Percentiles rank a stretch among this genome's conserved stretches.
Conservation (phyloP, 2,113 vertebrate species). For the Percopsis transmontana region DNA sequence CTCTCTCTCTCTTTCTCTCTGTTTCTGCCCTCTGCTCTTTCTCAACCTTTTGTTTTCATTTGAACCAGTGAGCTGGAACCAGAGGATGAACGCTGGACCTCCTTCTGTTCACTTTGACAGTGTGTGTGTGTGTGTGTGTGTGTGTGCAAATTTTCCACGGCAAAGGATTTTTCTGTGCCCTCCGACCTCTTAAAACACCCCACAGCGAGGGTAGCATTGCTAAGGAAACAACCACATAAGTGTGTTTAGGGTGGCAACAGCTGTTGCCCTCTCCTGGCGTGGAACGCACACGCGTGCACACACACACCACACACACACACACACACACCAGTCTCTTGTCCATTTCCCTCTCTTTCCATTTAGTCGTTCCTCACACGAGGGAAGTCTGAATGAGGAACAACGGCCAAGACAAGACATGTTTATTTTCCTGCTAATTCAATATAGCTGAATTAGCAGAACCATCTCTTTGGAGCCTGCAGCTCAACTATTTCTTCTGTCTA, state of each 20-base stretch:
- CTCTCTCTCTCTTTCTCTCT: constrained; percentile 13
- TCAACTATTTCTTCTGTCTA: constrained; percentile 46
- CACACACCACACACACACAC: constrained; percentile 25
- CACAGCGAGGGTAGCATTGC: constrained; percentile 32
- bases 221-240: constrained; percentile 32
- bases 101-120: constrained; percentile 30
- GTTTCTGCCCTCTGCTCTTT: constrained; percentile 15
- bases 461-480: constrained; percentile 52
- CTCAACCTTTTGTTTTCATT: constrained; percentile 19
- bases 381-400: constrained; percentile 57
- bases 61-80: constrained; percentile 45
- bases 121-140: constrained; percentile 4
- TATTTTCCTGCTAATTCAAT: constrained; percentile 67
- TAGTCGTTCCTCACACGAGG: constrained; percentile 45
- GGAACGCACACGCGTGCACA: constrained; percentile 49
- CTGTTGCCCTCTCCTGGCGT: constrained; percentile 42
- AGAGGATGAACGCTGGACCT: constrained; percentile 25
- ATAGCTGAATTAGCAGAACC: constrained; percentile 56
- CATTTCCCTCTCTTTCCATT: constrained; percentile 5
- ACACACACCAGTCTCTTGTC: neutral
- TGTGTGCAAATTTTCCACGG: neutral
- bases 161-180: constrained; percentile 11
- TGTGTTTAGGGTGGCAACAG: constrained; percentile 52
- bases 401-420: constrained; percentile 54
- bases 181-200: constrained; percentile 38